A percentile compares a stretch with the other conserved stretches of the same genome.
phyloP scores from a whole-genome alignment of 2,797 vertebrate species.

The Phataginus tetradactyla region DNA sequence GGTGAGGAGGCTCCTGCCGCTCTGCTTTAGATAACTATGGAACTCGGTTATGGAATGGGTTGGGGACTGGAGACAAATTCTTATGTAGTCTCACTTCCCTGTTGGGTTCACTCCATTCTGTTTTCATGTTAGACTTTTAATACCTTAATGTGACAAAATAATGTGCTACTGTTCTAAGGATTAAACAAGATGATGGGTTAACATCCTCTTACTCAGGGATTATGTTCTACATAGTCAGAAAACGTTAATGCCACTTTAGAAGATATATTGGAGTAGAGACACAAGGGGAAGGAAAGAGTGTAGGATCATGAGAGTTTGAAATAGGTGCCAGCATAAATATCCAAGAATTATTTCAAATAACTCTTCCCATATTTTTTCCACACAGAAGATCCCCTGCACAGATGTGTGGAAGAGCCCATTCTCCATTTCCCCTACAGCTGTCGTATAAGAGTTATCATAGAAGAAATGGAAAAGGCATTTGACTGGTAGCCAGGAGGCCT shows the following conservation, averaged over 20 bases:
- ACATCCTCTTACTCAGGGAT: not conserved
- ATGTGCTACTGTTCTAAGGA: not conserved
- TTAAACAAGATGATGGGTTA: not conserved
- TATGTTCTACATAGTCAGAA: not conserved
- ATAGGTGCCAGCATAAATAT: not conserved
- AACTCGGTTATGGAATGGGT: not conserved
- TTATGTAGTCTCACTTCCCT: not conserved
- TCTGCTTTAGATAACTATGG: not conserved
- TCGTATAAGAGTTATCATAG: not conserved
- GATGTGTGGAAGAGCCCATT: not conserved
- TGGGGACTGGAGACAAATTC: not conserved
- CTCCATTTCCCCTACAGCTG: not conserved
- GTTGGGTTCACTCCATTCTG: not conserved
- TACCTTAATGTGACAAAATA: not conserved
- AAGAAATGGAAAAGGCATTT: not conserved
- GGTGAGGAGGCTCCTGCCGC: not conserved
- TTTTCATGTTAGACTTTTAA: not conserved
- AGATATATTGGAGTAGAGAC: not conserved
- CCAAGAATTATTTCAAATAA: not conserved
- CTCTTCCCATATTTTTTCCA: not conserved
- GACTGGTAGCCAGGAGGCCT: not conserved
- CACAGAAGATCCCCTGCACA: not conserved
- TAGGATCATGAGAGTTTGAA: not conserved
- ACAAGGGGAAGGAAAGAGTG: not conserved
- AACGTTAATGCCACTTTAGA: not conserved